Conservation (phyloP, 2,797 vertebrate genomes). For the Poecile montanus region DNA sequence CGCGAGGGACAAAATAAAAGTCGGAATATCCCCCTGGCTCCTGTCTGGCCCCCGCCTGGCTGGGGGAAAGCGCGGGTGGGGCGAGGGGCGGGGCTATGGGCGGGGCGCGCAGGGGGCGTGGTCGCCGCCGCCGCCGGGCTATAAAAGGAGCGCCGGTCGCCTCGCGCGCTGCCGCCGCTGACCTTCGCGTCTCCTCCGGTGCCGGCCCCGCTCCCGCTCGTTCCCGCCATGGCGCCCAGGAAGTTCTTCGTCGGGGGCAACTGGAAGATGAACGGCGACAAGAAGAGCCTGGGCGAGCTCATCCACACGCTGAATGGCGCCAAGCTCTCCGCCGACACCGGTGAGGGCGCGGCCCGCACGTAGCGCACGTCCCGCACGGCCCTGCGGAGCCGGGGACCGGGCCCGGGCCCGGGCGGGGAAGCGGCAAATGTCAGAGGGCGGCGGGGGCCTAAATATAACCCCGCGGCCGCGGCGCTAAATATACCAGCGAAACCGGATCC, state of each 20-base stretch:
- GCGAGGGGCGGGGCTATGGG: fast-evolving
- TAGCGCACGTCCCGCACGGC: conserved; percentile 43
- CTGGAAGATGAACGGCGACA: conserved; percentile 98
- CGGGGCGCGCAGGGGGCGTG: fast-evolving
- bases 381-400: background rate
- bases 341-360: conserved; percentile 77
- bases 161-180: background rate
- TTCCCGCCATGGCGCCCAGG: conserved; percentile 84
- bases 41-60: background rate
- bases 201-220: fast-evolving
- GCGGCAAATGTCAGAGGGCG: conserved; percentile 65
- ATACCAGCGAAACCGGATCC: conserved; percentile 31
- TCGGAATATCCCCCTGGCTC: background rate
- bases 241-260: conserved; percentile 98
- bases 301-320: conserved; percentile 87
- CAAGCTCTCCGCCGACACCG: conserved; percentile 87
- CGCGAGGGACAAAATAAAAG: conserved; percentile 65
- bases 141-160: background rate
- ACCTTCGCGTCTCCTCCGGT: background rate
- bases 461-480: background rate
- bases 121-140: background rate
- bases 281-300: conserved; percentile 91
- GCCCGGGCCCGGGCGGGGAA: background rate
- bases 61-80: background rate
- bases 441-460: conserved; percentile 52